phyloP scores from a whole-genome alignment of 2,113 vertebrate genomes.

The Nesospiza acunhae region DNA sequence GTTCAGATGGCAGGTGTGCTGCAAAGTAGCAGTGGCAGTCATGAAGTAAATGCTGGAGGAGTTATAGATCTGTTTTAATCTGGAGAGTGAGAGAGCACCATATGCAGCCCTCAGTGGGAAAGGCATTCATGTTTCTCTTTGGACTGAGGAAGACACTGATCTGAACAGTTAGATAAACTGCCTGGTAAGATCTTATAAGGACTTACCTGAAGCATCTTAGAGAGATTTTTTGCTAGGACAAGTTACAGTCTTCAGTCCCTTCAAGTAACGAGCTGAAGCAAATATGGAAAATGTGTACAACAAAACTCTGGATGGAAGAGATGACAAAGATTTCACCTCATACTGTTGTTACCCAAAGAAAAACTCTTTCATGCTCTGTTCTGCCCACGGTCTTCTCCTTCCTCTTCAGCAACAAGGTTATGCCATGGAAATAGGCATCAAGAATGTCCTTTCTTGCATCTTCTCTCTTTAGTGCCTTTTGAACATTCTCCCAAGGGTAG shows the following conservation, averaged over 20 bases:
- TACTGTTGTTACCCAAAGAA: background rate
- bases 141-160: background rate
- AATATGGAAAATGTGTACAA: background rate
- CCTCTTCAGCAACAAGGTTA: background rate
- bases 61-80: background rate
- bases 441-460: background rate
- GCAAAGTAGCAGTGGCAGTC: background rate
- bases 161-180: background rate
- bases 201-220: background rate
- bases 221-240: background rate
- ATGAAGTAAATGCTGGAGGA: background rate
- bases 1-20: background rate
- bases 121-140: background rate
- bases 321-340: background rate
- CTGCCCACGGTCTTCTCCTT: background rate
- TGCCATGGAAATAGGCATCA: background rate
- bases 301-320: background rate
- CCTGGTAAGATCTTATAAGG: background rate
- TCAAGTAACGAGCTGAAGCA: background rate
- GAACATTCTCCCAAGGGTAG: background rate
- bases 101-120: background rate
- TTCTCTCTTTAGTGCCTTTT: background rate
- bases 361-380: background rate
- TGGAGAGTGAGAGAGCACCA: background rate
- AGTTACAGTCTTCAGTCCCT: background rate